Percentiles rank a stretch among this genome's conserved stretches.
Evolutionary conservation across 2,113 vertebrate genomes (phyloP).

Genomic region (Hyaena hyaena): DNA sequence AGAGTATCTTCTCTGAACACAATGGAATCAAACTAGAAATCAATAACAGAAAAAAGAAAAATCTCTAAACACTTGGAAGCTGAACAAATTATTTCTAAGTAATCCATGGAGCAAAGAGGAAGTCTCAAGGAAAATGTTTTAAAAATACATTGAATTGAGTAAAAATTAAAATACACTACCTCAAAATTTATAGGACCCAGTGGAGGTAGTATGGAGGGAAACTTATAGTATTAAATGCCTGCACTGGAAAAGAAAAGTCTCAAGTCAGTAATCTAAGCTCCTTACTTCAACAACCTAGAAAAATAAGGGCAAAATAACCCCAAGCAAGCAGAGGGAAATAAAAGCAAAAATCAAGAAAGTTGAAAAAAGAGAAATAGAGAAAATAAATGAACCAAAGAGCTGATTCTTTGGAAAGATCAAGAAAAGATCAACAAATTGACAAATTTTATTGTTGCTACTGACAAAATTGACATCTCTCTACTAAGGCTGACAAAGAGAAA

Average conservation of each 20-base stretch:
- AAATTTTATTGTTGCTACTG: background rate
- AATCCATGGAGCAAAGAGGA: background rate
- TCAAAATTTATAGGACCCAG: background rate
- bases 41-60: background rate
- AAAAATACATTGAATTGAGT: background rate
- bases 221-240: background rate
- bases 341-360: background rate
- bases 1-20: background rate
- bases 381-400: background rate
- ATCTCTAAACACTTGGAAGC: background rate
- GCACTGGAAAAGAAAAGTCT: background rate
- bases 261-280: background rate
- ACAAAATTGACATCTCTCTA: background rate
- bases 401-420: background rate
- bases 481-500: background rate
- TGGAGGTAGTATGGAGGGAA: background rate
- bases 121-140: background rate
- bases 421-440: background rate
- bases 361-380: background rate
- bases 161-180: background rate
- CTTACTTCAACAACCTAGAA: background rate
- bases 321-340: background rate
- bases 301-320: background rate
- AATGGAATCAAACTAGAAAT: background rate
- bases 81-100: background rate